phyloP scores from a whole-genome alignment of 2,113 vertebrate species.

The Xiphias gladius region DNA sequence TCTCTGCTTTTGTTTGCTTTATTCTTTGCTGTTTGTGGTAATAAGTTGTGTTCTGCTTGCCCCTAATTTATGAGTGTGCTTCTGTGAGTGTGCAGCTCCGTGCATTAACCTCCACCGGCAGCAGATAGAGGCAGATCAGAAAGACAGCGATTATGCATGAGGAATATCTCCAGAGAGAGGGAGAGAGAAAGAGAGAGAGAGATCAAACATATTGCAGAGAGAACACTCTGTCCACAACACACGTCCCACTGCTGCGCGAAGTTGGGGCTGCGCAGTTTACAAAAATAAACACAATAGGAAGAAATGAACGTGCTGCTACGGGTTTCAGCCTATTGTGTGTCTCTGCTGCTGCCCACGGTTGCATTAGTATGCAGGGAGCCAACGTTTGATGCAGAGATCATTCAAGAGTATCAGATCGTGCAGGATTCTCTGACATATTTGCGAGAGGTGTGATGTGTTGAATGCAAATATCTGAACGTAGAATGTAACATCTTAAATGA shows the following conservation, averaged over 20 bases:
- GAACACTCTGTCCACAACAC: slow-evolving; percentile 71
- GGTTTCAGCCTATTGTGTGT: slow-evolving; percentile 48
- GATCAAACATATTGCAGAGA: slow-evolving; percentile 70
- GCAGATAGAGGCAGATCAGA: slow-evolving; percentile 75
- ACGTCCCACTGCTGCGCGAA: slow-evolving; percentile 54
- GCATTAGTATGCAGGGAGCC: slow-evolving; percentile 63
- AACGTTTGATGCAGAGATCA: slow-evolving; percentile 31
- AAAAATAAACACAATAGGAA: slow-evolving; percentile 70
- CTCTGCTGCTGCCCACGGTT: slow-evolving; percentile 14
- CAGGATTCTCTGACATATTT: slow-evolving; percentile 37
- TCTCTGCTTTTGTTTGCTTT: slow-evolving; percentile 35
- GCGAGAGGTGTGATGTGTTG: slow-evolving; percentile 22
- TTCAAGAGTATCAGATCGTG: slow-evolving; percentile 64
- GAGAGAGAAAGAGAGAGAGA: slow-evolving; percentile 53
- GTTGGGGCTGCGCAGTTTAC: slow-evolving; percentile 62
- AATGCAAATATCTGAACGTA: slow-evolving; percentile 44
- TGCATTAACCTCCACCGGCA: slow-evolving; percentile 69
- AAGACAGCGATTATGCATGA: slow-evolving; percentile 81
- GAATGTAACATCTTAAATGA: neutral
- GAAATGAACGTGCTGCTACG: slow-evolving; percentile 22
- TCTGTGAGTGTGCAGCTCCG: slow-evolving; percentile 30
- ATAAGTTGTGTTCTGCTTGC: slow-evolving; percentile 46
- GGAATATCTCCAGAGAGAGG: slow-evolving; percentile 71
- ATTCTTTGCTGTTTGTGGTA: slow-evolving; percentile 32
- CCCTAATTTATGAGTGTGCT: slow-evolving; percentile 43